phyloP scores from a whole-genome alignment of 2,888 invertebrate genomes.

The Tetragonisca angustula region DNA sequence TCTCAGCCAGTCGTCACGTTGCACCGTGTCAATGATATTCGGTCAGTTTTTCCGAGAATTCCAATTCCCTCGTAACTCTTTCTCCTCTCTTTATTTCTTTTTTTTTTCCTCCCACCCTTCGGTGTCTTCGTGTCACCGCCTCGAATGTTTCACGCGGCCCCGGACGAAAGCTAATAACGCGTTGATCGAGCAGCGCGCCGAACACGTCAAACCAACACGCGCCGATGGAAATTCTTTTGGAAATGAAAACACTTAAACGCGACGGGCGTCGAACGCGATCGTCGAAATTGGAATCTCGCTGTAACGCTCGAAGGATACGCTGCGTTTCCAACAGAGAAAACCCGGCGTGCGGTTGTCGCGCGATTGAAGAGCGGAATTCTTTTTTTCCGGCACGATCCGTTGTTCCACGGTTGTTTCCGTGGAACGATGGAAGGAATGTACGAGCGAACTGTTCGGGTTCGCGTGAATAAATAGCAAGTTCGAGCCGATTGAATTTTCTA shows the following conservation, averaged over 20 bases:
- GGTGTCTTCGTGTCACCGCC: not conserved
- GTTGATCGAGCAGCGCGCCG: not conserved
- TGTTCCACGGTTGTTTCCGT: not conserved
- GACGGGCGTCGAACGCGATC: conserved; percentile 17
- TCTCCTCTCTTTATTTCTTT: not conserved
- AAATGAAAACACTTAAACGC: conserved; percentile 53
- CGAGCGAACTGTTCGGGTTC: too few relatives aligned
- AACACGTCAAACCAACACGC: too few relatives aligned
- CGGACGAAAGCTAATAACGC: conserved; percentile 28
- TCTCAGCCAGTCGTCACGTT: not conserved
- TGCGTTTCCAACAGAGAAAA: not conserved
- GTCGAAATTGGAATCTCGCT: conserved; percentile 41
- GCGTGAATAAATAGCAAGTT: too few relatives aligned
- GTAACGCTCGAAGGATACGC: conserved; percentile 1
- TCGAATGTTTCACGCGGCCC: not conserved
- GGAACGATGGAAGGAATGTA: too few relatives aligned
- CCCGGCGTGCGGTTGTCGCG: not conserved
- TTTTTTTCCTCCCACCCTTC: not conserved
- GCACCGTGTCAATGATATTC: conserved; percentile 20
- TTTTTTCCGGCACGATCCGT: not conserved
- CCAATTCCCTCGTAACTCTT: not conserved
- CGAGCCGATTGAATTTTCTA: not conserved
- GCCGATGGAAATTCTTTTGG: conserved; percentile 39
- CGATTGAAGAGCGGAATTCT: not conserved
- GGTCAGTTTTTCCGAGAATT: conserved; percentile 15